Evolutionary conservation across 2,888 invertebrate species (phyloP).

Genomic region (Troides helena): DNA sequence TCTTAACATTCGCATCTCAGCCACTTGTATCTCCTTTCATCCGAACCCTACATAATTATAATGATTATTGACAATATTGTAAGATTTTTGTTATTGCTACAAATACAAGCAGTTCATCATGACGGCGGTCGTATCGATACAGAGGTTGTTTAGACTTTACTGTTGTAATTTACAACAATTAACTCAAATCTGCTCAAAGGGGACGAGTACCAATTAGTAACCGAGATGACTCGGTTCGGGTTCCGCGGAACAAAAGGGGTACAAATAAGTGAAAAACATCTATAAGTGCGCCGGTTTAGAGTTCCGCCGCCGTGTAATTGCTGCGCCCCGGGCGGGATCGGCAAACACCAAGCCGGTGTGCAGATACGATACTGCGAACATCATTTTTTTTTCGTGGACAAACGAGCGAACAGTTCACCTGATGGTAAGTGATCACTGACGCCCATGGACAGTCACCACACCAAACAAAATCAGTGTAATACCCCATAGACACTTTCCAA

Average conservation of each 20-base stretch:
- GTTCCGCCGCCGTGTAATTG: conserved; percentile 43
- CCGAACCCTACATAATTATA: no score
- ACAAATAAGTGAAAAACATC: conserved; percentile 69
- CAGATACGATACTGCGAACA: not conserved
- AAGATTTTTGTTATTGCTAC: no score
- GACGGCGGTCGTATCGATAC: conserved; percentile 15
- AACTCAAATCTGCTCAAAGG: conserved; percentile 49
- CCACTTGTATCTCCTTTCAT: no score
- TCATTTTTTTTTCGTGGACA: no score
- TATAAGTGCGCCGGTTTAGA: conserved; percentile 61
- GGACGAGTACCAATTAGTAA: conserved; percentile 69
- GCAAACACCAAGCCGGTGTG: conserved; percentile 37
- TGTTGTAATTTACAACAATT: conserved; percentile 46
- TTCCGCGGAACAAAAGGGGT: conserved; percentile 56
- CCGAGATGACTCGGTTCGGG: conserved; percentile 58
- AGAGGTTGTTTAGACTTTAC: conserved; percentile 32
- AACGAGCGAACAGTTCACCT: no score
- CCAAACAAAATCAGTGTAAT: no score
- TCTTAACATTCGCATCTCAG: no score
- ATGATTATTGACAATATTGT: no score
- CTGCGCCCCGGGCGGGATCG: conserved; percentile 42
- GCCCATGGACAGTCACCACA: no score
- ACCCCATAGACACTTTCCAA: no score
- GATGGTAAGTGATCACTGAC: no score
- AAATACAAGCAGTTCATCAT: not conserved